Conservation (phyloP, 2,797 vertebrate species). For the Pipistrellus nathusii region DNA sequence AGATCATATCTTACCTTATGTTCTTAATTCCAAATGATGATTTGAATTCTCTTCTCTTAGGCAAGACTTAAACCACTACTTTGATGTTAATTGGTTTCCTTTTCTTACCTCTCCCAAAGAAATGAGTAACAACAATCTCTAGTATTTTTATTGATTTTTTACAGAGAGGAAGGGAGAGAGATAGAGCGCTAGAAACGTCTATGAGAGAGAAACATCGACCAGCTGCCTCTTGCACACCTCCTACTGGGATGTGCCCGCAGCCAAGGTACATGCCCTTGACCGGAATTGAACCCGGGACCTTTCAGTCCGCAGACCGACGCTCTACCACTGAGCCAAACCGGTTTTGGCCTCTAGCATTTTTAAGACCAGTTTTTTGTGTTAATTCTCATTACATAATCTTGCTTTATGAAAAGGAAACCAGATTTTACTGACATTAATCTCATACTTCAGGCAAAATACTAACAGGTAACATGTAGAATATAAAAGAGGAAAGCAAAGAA, state of each 20-base stretch:
- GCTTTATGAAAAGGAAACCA: neutral
- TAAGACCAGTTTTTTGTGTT: constrained; percentile 8
- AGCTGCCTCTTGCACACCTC: too few species aligned
- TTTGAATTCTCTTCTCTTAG: neutral
- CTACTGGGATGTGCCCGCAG: too few species aligned
- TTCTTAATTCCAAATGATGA: neutral
- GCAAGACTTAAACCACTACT: neutral
- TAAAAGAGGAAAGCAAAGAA: neutral
- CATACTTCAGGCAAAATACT: neutral
- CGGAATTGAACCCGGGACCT: too few species aligned
- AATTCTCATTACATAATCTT: neutral
- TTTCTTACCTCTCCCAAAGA: neutral
- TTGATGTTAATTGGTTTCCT: neutral
- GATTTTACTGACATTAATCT: neutral
- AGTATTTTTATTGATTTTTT: constrained; percentile 46
- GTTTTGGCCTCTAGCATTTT: neutral
- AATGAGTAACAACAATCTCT: neutral
- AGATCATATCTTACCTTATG: neutral
- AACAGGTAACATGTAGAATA: neutral
- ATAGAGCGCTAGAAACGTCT: too few species aligned
- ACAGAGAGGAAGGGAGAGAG: too few species aligned
- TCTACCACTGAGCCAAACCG: too few species aligned
- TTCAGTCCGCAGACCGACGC: too few species aligned
- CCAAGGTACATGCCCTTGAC: too few species aligned
- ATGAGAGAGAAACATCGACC: too few species aligned